Conservation (phyloP, 2,888 invertebrate genomes). For the Ophioninae sp. region DNA sequence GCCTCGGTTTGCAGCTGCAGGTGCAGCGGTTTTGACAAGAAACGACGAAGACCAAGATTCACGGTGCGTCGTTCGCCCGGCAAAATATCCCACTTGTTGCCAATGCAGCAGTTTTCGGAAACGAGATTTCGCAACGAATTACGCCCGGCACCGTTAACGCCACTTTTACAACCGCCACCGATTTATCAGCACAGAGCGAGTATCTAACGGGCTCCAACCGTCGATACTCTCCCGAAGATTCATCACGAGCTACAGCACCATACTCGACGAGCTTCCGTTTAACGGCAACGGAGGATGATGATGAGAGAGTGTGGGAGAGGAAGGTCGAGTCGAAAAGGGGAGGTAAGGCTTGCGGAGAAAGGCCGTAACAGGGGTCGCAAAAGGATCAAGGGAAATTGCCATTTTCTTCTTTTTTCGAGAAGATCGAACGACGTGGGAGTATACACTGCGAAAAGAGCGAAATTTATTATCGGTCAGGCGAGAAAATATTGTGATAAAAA, state of each 20-base stretch:
- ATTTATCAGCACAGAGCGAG: constrained; percentile 80
- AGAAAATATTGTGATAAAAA: constrained; percentile 53
- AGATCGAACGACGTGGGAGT: constrained; percentile 15
- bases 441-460: constrained; percentile 2
- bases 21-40: constrained; percentile 80
- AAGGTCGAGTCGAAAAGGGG: not conserved
- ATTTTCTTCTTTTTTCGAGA: not conserved
- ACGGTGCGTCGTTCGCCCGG: constrained; percentile 83
- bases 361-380: not conserved
- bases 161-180: constrained; percentile 77
- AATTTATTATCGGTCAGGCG: not conserved
- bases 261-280: constrained; percentile 65
- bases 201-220: constrained; percentile 76
- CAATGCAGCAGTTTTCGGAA: constrained; percentile 79
- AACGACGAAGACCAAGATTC: constrained; percentile 80
- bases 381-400: not conserved
- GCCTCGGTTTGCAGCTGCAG: constrained; percentile 82
- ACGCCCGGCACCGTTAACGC: constrained; percentile 75
- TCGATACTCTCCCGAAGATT: constrained; percentile 66
- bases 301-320: constrained; percentile 1
- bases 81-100: constrained; percentile 82
- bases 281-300: constrained; percentile 1
- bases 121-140: constrained; percentile 71
- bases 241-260: constrained; percentile 62
- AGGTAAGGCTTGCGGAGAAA: not conserved